These are phyloP conservation scores for Brachycybe producta DNA, from an alignment of 2,888 invertebrate genomes.

Conservation along the genomic window DNA sequence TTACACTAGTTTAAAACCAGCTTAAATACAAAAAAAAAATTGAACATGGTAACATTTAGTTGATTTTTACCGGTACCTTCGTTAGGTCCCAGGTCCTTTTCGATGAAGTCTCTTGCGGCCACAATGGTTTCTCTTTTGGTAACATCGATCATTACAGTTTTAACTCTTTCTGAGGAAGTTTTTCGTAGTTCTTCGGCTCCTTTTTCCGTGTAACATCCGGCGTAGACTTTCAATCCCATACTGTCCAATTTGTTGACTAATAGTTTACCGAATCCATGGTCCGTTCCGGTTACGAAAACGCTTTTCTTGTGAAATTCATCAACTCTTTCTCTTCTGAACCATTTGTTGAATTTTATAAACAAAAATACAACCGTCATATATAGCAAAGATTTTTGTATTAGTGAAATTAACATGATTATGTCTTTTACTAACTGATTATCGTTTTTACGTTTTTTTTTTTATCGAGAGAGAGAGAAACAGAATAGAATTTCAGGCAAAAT, in stretches of 20 bases:
- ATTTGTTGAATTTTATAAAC: no score
- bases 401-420: no score
- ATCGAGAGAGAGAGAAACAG: no score
- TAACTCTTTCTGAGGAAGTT: background rate
- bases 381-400: no score
- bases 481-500: no score
- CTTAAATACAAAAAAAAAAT: no score
- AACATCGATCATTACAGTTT: background rate
- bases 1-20: no score
- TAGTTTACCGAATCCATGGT: background rate
- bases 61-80: no score
- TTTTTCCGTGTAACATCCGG: background rate
- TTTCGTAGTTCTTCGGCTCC: background rate
- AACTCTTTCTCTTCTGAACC: background rate
- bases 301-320: slow-evolving; percentile 1
- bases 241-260: slow-evolving; percentile 1
- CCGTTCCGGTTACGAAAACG: slow-evolving; percentile 4
- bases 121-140: slow-evolving; percentile 3
- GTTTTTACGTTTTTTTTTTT: no score
- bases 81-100: background rate
- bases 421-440: no score
- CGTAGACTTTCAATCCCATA: slow-evolving; percentile 1
- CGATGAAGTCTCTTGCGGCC: background rate
- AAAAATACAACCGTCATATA: no score
- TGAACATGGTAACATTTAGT: no score